Base-by-base conservation (phyloP, 2,113 vertebrate species). In the Canis aureus region DNA sequence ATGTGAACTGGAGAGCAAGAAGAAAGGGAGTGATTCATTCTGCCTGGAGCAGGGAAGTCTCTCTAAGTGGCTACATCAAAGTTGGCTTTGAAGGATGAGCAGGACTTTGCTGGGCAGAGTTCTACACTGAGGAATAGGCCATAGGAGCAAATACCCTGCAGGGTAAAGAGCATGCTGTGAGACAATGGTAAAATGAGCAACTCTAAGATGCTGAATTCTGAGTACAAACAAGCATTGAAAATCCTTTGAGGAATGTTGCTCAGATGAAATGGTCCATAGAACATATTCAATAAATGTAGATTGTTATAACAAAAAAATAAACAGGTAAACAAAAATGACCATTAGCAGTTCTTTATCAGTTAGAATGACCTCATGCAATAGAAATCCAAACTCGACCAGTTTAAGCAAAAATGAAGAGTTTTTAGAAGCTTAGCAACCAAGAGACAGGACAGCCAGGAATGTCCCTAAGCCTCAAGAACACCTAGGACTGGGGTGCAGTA, bases 331-430 rank as follows among this genome's bases (percentile, higher is more conserved):
- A 86, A 66, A 69, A 89, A 25, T 81, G 43, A 80, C 64, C 62
- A 20, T 35, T 62, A 89, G 3, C 3, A 11, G 55, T n/a, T 87
- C 57, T 64, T 79, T 53, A 92, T 66, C 57, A 69, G 49, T 53
- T 83, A 82, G 43, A 84, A 62, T 25, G 35, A 80, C 53, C 51
- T 91, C n/a, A 76, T 66, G 32, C 51, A 64, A 55, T 80, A 69
- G 55, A 93, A 88, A 89, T 84, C 53, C 32, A 94, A 62, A 76
- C 43, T 89, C 49, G 38, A 29, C 32, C 38, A 16, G 13, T 69
- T 92, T 82, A 43, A 32, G 32, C 16, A 83, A 80, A 91, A 95
- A 35, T 23, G n/a, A 23, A n/a, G 27, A 62, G n/a, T 10, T 89
- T 81, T 85, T 35, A 88, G 59, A 43, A 86, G 66, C 2, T 84